These are phyloP conservation scores for Drosophila pseudotalamancana DNA, from an alignment of 2,888 invertebrate species.

Conservation along the genomic window DNA sequence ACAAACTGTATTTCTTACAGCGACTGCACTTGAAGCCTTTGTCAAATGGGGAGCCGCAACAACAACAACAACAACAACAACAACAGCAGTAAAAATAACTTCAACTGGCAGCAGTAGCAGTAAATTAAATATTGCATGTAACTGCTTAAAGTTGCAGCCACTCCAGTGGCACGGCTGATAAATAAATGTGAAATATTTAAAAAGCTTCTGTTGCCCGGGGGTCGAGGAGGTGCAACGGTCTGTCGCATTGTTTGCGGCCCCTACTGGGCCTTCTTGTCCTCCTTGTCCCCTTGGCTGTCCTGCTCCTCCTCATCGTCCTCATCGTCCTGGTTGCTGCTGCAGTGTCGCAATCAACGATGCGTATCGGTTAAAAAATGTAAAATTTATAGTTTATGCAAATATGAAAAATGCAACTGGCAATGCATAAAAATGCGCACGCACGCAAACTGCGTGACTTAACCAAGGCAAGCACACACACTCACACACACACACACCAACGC, in stretches of 20 bases:
- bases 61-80: neutral
- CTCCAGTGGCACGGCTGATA: slow-evolving; percentile 38
- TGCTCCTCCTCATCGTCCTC: too few species aligned
- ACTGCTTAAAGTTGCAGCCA: slow-evolving; percentile 53
- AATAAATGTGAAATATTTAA: slow-evolving; percentile 73
- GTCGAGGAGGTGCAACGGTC: slow-evolving; percentile 14
- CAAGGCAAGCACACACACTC: slow-evolving; percentile 43
- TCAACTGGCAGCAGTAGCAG: slow-evolving; percentile 7
- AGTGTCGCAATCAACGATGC: slow-evolving; percentile 76
- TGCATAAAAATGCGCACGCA: slow-evolving; percentile 81
- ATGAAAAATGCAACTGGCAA: slow-evolving; percentile 80
- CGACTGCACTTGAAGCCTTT: slow-evolving; percentile 50
- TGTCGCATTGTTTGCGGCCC: slow-evolving; percentile 48
- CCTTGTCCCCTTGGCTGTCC: neutral
- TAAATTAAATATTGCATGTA: slow-evolving; percentile 61
- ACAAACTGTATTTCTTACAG: slow-evolving; percentile 46
- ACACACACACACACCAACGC: slow-evolving; percentile 20
- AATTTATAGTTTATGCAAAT: slow-evolving; percentile 81
- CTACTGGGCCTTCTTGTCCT: slow-evolving; percentile 31
- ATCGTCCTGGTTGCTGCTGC: slow-evolving; percentile 32
- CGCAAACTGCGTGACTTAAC: slow-evolving; percentile 75
- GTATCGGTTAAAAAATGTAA: slow-evolving; percentile 80
- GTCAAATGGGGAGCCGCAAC: neutral
- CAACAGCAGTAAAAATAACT: slow-evolving; percentile 1
- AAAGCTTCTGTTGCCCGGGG: slow-evolving; percentile 51